Conservation (phyloP, 2,113 vertebrate species). For the Eudyptes chrysolophus region DNA sequence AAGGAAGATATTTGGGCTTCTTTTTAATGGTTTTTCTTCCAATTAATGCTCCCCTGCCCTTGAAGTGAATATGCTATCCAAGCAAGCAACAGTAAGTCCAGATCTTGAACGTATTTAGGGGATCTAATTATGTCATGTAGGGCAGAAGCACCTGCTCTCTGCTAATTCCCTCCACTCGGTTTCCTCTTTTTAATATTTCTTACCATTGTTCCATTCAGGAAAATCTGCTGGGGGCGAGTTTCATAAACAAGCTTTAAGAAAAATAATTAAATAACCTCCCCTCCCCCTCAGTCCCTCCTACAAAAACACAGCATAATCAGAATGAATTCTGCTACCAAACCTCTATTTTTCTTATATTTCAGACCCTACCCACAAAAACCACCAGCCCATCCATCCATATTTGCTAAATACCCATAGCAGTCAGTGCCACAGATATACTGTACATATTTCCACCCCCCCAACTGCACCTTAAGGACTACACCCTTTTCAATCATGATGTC, state of each 20-base stretch:
- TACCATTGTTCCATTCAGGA: constrained; percentile 67
- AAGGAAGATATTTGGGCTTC: background rate
- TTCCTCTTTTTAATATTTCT: constrained; percentile 64
- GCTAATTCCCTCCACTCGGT: constrained; percentile 42
- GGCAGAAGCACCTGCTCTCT: constrained; percentile 70
- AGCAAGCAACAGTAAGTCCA: constrained; percentile 65
- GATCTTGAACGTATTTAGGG: constrained; percentile 47
- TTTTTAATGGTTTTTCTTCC: constrained; percentile 16
- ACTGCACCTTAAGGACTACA: constrained; percentile 75
- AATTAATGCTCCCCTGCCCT: constrained; percentile 53
- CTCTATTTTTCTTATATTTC: constrained; percentile 50
- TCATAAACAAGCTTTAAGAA: constrained; percentile 60
- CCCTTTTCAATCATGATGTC: constrained; percentile 78
- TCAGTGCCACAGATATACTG: constrained; percentile 33
- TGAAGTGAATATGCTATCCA: constrained; percentile 54
- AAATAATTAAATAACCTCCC: constrained; percentile 57
- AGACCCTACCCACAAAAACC: constrained; percentile 20
- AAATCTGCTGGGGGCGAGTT: constrained; percentile 37
- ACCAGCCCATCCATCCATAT: constrained; percentile 40
- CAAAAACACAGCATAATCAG: constrained; percentile 41
- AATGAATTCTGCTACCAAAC: constrained; percentile 14
- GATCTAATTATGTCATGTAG: constrained; percentile 71
- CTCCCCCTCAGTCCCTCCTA: constrained; percentile 31
- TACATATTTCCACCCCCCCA: constrained; percentile 33
- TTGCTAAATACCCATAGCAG: constrained; percentile 51